Conservation (phyloP, 2,113 vertebrate genomes). For the Marmota flaviventris region DNA sequence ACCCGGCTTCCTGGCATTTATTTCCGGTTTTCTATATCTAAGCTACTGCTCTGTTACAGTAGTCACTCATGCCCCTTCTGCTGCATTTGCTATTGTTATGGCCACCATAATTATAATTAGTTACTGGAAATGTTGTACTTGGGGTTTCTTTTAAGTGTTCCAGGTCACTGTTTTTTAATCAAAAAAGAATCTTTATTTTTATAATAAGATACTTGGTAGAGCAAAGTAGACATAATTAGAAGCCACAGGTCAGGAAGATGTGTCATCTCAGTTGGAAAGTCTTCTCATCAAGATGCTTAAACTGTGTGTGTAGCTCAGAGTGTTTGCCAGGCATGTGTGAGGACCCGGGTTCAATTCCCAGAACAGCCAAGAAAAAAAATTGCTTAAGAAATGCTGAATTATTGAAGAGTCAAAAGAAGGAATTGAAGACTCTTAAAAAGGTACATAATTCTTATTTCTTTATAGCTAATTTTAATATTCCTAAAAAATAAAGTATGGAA, state of each 20-base stretch:
- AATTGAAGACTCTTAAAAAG: neutral
- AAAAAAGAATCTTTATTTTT: neutral
- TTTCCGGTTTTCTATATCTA: neutral
- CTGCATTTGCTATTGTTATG: neutral
- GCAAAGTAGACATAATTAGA: neutral
- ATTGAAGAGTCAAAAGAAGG: neutral
- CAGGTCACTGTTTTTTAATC: neutral
- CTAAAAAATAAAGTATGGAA: neutral
- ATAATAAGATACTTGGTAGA: neutral
- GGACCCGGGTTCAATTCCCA: neutral
- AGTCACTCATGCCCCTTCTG: neutral
- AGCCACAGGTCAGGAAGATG: neutral
- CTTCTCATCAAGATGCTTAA: neutral
- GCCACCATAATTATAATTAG: neutral
- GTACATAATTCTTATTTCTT: conserved; percentile 11
- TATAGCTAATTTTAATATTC: neutral
- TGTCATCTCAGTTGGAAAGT: neutral
- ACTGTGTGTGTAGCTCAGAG: neutral
- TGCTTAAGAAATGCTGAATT: neutral
- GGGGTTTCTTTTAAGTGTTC: neutral
- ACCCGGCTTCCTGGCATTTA: neutral
- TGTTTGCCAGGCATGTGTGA: accelerated
- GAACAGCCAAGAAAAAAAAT: too few species aligned
- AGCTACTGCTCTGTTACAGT: neutral
- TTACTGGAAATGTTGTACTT: neutral